Conservation (phyloP, 2,888 invertebrate species). For the Aspidiotus destructor region DNA sequence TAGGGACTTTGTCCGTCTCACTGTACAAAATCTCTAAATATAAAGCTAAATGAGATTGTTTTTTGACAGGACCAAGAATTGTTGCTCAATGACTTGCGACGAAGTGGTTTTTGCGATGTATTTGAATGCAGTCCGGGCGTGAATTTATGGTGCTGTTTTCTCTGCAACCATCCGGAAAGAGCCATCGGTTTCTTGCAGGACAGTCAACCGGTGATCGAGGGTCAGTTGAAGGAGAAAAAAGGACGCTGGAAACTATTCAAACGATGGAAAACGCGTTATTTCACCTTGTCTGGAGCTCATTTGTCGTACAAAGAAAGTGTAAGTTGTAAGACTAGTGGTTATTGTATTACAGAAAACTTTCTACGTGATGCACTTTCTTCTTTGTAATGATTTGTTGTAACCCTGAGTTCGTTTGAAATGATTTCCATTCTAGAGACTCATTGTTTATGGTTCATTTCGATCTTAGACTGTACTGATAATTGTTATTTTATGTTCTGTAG, state of each 20-base stretch:
- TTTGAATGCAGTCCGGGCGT: constrained; percentile 59
- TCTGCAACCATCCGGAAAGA: constrained; percentile 85
- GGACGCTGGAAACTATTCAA: constrained; percentile 84
- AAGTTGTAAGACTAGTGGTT: constrained; percentile 42
- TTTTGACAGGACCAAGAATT: constrained; percentile 68
- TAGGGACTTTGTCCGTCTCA: constrained; percentile 39
- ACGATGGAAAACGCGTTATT: constrained; percentile 86
- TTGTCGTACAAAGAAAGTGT: constrained; percentile 77
- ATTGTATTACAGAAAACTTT: too few species aligned
- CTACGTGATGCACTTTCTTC: too few species aligned
- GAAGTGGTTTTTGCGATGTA: constrained; percentile 83
- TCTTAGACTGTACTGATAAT: neutral
- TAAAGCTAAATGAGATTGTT: too few species aligned
- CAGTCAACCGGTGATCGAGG: constrained; percentile 79
- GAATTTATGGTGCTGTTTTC: constrained; percentile 78
- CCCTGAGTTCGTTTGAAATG: neutral
- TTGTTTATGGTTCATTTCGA: neutral
- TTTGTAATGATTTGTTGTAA: too few species aligned
- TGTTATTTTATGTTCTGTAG: constrained; percentile 11
- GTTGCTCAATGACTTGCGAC: constrained; percentile 71
- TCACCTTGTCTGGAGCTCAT: constrained; percentile 85
- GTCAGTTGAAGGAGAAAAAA: constrained; percentile 82
- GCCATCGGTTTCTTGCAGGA: constrained; percentile 71
- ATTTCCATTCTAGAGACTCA: neutral
- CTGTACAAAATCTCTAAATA: neutral